Base-by-base conservation (phyloP, 2,797 vertebrate species). In the Paguma larvata region DNA sequence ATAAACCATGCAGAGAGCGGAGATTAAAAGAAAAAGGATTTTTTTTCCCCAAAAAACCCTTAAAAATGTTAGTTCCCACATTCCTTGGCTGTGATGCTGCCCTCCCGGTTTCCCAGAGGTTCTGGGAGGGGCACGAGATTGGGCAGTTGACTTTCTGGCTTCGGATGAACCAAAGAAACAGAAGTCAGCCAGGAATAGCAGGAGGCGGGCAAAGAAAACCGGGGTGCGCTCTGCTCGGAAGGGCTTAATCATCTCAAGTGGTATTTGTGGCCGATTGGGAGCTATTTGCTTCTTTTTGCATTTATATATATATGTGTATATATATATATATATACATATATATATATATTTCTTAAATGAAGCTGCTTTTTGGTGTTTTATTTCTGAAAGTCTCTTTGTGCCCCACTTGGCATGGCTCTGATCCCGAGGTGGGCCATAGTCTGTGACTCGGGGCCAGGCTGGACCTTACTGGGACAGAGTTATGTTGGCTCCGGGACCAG, bases 191-290 rank as follows among this genome's bases (percentile, higher is more conserved):
- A 25, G 86, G 89, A 77, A 59, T 23, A 32, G 79, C 51, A 48
- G 77, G 84, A 91, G 65, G 19, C 6, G 21, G 86, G 67, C 27
- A 9, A 6, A 95, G 88, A 73, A 65, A 77, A 25, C 34, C 13
- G 8, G 53, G 94, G 34, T 79, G 72, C 11, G 11, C 80, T 83
- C 65, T 80, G 70, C 48, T 93, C 18, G 12, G 68, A 91, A 90
- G 87, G 62, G 67, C 32, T 87, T 80, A 23, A 77, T 98, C 97
- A 87, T 97, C 96, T 97, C 95, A 67, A 85, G 79, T 18, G 70
- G 65, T 34, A 9, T 94, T 79, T 62, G 79, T 67, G 67, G 84
- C 86, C 79, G 48, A 41, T 87, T 59, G 79, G 85, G 96, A 94
- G 77, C 91, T 34, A 16, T 27, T 65, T 53, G 41, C 85, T 82